phyloP scores from a whole-genome alignment of 2,797 vertebrate species.

The Micrastur ruficollis region DNA sequence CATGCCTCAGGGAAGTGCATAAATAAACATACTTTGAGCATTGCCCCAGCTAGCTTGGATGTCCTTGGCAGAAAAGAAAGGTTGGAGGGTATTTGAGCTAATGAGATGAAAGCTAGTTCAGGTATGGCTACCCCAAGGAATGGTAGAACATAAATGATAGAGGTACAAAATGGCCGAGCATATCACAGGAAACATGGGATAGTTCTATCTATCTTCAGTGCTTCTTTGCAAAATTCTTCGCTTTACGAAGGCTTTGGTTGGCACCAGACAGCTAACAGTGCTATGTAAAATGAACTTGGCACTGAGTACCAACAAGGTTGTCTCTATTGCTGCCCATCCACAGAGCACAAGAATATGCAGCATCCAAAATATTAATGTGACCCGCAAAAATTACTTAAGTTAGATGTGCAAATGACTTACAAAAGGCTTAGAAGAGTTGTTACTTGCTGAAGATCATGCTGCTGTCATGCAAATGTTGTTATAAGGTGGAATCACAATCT shows the following conservation, averaged over 20 bases:
- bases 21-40: neutral
- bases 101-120: neutral
- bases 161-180: neutral
- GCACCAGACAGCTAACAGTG: neutral
- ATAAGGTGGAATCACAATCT: neutral
- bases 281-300: neutral
- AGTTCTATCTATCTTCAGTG: neutral
- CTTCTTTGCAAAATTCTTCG: neutral
- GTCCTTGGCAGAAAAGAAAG: neutral
- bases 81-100: neutral
- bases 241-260: neutral
- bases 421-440: neutral
- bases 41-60: neutral
- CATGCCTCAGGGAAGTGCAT: neutral
- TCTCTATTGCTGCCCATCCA: neutral
- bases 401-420: neutral
- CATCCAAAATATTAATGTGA: neutral
- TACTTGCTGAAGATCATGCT: neutral
- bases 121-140: neutral
- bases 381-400: neutral
- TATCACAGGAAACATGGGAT: neutral
- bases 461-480: neutral
- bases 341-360: neutral
- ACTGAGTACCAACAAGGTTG: neutral
- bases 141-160: neutral